Evolutionary conservation across 2,797 vertebrate genomes (phyloP).

Genomic region (Taeniopygia guttata): DNA sequence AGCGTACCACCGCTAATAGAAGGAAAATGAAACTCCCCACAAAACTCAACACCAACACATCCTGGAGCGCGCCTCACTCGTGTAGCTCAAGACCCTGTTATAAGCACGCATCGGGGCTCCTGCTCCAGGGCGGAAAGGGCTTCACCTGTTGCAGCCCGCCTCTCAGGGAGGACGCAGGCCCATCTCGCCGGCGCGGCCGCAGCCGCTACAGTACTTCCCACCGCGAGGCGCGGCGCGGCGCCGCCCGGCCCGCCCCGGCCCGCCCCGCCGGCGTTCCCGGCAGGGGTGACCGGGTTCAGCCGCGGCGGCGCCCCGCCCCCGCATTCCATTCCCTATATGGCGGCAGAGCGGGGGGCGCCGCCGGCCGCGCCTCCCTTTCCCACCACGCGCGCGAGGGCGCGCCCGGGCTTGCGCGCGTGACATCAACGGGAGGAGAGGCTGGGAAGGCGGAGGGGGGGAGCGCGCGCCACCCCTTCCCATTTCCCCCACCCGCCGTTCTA

Average conservation of each 20-base stretch:
- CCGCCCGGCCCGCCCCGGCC: no score
- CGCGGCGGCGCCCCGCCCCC: constrained; percentile 30
- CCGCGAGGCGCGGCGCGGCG: no score
- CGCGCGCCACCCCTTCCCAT: accelerated
- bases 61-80: not conserved
- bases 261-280: not conserved
- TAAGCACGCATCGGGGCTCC: accelerated
- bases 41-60: not conserved
- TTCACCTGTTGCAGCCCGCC: accelerated
- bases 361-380: constrained; percentile 9
- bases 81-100: not conserved
- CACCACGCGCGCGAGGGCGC: not conserved
- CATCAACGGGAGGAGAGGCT: not conserved
- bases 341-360: constrained; percentile 51
- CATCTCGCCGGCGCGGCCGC: accelerated
- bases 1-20: not conserved
- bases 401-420: constrained; percentile 25
- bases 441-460: accelerated
- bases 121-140: no score
- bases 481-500: constrained; percentile 5
- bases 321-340: constrained; percentile 74
- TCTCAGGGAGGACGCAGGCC: accelerated
- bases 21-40: accelerated
- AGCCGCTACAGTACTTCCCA: not conserved
- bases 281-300: not conserved